These are phyloP conservation scores for Hemaris fuciformis DNA, from an alignment of 2,888 invertebrate species.

Conservation along the genomic window DNA sequence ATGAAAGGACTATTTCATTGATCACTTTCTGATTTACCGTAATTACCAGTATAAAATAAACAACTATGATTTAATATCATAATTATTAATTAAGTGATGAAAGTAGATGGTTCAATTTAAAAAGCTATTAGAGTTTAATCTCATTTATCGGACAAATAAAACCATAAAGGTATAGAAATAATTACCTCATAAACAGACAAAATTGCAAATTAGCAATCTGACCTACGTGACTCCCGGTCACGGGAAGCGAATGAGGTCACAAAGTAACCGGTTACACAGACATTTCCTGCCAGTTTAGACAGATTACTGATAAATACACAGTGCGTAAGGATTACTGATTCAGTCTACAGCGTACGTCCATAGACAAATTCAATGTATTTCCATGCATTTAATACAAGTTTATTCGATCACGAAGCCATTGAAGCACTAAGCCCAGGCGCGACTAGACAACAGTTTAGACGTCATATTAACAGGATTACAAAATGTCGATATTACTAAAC, in stretches of 20 bases:
- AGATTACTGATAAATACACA: not conserved
- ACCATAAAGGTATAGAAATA: not conserved
- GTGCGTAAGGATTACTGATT: not conserved
- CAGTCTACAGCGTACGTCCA: not conserved
- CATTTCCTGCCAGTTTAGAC: constrained; percentile 21
- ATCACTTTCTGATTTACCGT: not conserved
- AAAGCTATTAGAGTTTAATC: constrained; percentile 17
- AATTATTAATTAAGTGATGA: not conserved
- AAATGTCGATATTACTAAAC: not conserved
- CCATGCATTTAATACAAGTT: constrained; percentile 21
- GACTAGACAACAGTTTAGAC: constrained; percentile 17
- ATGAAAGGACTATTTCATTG: not conserved
- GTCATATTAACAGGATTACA: not conserved
- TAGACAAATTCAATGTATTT: not conserved
- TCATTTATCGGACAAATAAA: constrained; percentile 14
- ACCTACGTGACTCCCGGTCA: constrained; percentile 21
- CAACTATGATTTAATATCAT: not conserved
- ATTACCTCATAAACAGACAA: constrained; percentile 26
- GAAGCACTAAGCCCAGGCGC: constrained; percentile 28
- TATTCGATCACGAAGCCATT: constrained; percentile 29
- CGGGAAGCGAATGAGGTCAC: constrained; percentile 43
- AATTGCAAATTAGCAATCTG: constrained; percentile 29
- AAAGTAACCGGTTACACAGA: constrained; percentile 24
- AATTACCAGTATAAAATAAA: not conserved
- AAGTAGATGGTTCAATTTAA: constrained; percentile 1